Base-by-base conservation (phyloP, 2,113 vertebrate genomes). In the Gambusia affinis region DNA sequence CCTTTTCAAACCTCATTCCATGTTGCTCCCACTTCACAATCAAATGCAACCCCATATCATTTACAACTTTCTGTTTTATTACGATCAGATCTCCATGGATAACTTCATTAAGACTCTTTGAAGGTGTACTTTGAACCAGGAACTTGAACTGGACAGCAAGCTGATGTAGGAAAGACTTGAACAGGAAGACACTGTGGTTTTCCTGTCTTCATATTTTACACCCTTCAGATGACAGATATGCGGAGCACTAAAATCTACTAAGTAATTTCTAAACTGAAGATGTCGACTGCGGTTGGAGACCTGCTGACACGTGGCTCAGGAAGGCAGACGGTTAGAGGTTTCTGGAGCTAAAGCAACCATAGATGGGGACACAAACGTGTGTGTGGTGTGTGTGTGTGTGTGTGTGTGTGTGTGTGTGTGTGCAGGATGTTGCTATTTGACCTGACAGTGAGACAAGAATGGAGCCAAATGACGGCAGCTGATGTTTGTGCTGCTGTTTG, bases 361-460 rank as follows among this genome's bases (percentile, higher is more conserved):
- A 69, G 61, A 33, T 12, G 64, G 65, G 77, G 12, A 42, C 37
- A 60, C 33, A 51, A 8, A 31, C 14, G 51, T 44, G 14, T 31
- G 39, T 57, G 70, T 70, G 47, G 64, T 29, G 62, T 60, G 11
- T 60, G 47, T 24, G 39, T 57, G 70, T 70, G 47, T 78, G 64
- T 29, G 62, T 60, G 11, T 60, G 47, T 24, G 75, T 17, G 72
- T 60, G 68, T 71, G 29, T 81, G 64, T 82, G 71, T 29, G 54
- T 44, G 69, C 70, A 73, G 83, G 76, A 85, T 85, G 78, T 61
- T 79, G 74, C 85, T 73, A 79, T 70, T 85, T 89, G 91, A 92
- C 90, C 87, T 83, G 67, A 85, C 85, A 72, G 88, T 89, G 91
- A 76, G 67, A 70, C 54, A 72, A 68, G 70, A 88, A 60, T 82